Evolutionary conservation across 2,888 invertebrate genomes (phyloP), one percentile per base, ranked within the genome.

Genomic region (Esperia sulphurella): DNA sequence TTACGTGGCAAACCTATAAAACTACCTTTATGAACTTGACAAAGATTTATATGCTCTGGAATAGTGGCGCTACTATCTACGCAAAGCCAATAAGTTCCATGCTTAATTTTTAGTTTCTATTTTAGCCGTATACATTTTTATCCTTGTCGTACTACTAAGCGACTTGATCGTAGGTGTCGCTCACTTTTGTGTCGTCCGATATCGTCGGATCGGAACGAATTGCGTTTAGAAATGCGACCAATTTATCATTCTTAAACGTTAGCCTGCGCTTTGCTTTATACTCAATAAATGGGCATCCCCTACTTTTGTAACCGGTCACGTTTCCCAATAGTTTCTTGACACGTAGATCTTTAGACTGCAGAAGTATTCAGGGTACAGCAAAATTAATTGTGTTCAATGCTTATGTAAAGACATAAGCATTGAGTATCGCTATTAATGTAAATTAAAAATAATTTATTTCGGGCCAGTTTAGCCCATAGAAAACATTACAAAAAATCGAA

Each of bases 231-330:
- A 86, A 72, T 66, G 55, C 55, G 57, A 59, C 65, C 87, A 83
- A 89, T 89, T 85, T 83, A 87, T 89, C 89, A 89, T 88, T 78
- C 84, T 85, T 83, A 85, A 87, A 79, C 72, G 75, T 75, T 82
- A 59, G 73, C 68, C 74, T 65, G 65, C 68, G 64, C 60, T 59
- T 58, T 62, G 67, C 71, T 73, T 80, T 82, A 77, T 81, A 54
- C 63, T 63, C 63, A 69, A 64, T 74, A 76, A 83, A 88, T 82
- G 86, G 86, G 83, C 85, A 82, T 86, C 83, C 77, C 71, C 55
- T 50, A 63, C 68, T 71, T 66, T 63, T 72, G 70, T 78, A 55
- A 71, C 78, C 83, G 76, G 84, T 86, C 88, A 89, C 88, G 88
- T 88, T 75, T 64, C 54, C 53, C 59, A 65, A 66, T 64, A 65